Conservation (phyloP, 92 coral and sea anemone species). For the Desmophyllum pertusum region DNA sequence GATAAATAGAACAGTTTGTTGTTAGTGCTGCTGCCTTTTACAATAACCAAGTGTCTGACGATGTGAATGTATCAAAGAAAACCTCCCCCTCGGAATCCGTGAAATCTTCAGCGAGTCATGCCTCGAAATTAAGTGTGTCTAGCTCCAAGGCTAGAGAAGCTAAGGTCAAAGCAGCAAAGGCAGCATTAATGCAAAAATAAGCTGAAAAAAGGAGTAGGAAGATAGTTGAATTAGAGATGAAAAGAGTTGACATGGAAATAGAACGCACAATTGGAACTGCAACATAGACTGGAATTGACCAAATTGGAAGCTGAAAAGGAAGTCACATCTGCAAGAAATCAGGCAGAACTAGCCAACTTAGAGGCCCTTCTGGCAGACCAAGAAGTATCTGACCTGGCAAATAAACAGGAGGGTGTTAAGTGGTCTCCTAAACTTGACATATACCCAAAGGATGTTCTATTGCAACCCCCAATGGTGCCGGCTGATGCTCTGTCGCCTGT, state of each 20-base stretch:
- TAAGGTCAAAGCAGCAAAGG: conserved; percentile 15
- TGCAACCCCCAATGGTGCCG: neutral
- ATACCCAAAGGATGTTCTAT: neutral
- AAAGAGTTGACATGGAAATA: neutral
- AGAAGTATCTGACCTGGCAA: neutral
- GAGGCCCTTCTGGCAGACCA: neutral
- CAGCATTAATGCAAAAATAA: conserved; percentile 12
- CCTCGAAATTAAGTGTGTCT: conserved; percentile 16
- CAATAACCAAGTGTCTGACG: conserved; percentile 12
- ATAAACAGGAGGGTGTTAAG: conserved; percentile 1
- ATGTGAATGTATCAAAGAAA: neutral
- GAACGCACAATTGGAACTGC: neutral
- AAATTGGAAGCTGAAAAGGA: conserved; percentile 24
- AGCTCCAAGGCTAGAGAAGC: neutral
- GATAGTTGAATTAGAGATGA: neutral
- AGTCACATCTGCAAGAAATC: conserved; percentile 12
- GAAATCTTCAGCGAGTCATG: neutral
- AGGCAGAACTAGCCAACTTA: conserved; percentile 19
- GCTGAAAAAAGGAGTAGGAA: conserved; percentile 8
- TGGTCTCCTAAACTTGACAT: conserved; percentile 14
- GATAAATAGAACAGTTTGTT: conserved; percentile 15
- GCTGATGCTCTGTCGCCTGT: neutral
- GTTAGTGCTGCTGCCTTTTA: conserved; percentile 4
- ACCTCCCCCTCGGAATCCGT: neutral
- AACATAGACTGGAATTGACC: conserved; percentile 24